Evolutionary conservation across 2,113 vertebrate genomes (phyloP), one percentile per base, ranked within the genome.

Genomic region (Pygathrix nemaeus): DNA sequence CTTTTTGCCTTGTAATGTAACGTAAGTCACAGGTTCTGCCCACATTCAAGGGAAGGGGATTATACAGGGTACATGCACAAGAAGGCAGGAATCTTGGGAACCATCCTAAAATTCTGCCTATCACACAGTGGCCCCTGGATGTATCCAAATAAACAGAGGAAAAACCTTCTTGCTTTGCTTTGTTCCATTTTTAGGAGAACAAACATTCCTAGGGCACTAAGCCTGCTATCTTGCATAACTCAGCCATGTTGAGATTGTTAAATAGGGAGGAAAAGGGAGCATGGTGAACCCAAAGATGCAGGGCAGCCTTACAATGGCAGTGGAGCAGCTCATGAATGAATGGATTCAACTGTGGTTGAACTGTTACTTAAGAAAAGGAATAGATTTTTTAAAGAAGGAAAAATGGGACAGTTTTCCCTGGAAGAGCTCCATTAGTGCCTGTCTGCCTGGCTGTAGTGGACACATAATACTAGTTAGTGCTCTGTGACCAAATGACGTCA

Each of bases 161-260:
- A 97, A 99, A 98, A 97, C 88, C 92, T 96, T 98, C 95, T 98
- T 98, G 94, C 96, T 98, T 98, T 97, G 93, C 97, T 98, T 98
- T 98, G 96, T 98, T 94, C 93, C 85, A 96, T 98, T 98, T 98
- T 98, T 98, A 98, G 98, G 98, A 98, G 98, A 98, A 98, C 90
- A 98, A 92, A 61, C 96, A 98, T 5, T 97, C 97, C 59, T 97
- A 97, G 96, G 92, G 90, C 96, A 92, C 96, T 97, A 98, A 98
- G 92, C 88, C 30, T 94, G 48, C 97, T 98, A 92, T 96, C 97
- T 98, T 97, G 96, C 96, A 97, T 92, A 97, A 50, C 92, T 96
- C 75, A 97, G 91, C 86, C 59, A 81, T 2, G 0, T 88, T 70
- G 93, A 93, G 66, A 83, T 95, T 83, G 45, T 96, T 90, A 93